A percentile compares a stretch with the other conserved stretches of the same genome.
phyloP scores from a whole-genome alignment of 2,113 vertebrate species.

The Xiphias gladius region DNA sequence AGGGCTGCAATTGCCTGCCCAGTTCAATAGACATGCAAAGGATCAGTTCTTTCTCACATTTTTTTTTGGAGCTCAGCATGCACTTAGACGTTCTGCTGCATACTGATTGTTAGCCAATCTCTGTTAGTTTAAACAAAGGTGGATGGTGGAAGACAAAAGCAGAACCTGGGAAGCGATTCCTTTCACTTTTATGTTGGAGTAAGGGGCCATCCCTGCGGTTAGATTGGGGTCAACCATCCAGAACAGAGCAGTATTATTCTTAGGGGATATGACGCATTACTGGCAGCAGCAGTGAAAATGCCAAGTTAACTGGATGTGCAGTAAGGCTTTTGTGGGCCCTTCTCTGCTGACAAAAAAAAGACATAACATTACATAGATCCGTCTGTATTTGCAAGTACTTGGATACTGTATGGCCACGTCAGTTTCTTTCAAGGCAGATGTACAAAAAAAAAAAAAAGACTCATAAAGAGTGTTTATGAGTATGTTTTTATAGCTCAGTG shows the following conservation, averaged over 20 bases:
- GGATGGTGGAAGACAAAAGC: not conserved
- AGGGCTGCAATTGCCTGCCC: conserved; percentile 25
- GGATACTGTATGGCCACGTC: not conserved
- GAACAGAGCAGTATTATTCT: conserved; percentile 40
- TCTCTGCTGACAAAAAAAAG: conserved; percentile 11
- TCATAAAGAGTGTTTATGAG: conserved; percentile 7
- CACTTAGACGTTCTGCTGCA: conserved; percentile 30
- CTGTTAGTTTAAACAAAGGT: conserved; percentile 5
- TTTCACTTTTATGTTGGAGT: conserved; percentile 31
- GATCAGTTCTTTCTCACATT: conserved; percentile 1
- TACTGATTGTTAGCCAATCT: not conserved
- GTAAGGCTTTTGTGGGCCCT: conserved; percentile 1
- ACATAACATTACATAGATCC: conserved; percentile 8
- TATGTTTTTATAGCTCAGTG: conserved; percentile 1
- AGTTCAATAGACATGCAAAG: conserved; percentile 9
- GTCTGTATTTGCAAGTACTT: not conserved
- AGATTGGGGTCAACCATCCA: conserved; percentile 35
- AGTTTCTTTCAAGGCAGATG: not conserved
- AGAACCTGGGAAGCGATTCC: conserved; percentile 28
- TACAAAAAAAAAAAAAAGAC: conserved; percentile 33
- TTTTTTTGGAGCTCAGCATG: conserved; percentile 28
- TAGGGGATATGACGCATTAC: conserved; percentile 8
- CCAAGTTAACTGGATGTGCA: not conserved
- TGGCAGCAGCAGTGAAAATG: conserved; percentile 9
- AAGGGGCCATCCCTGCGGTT: not conserved